phyloP scores from a whole-genome alignment of 2,797 vertebrate genomes.

The Hybognathus amarus region DNA sequence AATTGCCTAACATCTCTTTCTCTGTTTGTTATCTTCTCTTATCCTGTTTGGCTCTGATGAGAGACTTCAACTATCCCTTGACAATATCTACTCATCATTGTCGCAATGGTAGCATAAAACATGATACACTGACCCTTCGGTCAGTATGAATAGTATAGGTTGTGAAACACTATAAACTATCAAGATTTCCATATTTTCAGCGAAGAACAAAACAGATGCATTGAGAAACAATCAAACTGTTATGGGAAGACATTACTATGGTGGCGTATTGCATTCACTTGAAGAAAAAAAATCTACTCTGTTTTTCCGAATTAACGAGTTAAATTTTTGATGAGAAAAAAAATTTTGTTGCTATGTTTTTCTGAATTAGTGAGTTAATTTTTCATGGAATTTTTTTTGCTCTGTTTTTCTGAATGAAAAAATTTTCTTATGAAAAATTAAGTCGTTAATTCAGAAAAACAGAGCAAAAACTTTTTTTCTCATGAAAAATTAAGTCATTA shows the following conservation, averaged over 20 bases:
- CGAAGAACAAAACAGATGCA: not conserved
- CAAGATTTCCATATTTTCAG: not conserved
- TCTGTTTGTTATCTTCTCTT: conserved; percentile 26
- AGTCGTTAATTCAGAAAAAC: too few species aligned
- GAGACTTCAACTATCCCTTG: not conserved
- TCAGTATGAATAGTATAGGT: not conserved
- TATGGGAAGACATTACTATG: not conserved
- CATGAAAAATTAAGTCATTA: too few species aligned
- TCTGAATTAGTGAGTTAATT: too few species aligned
- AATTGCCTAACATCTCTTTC: conserved; percentile 3
- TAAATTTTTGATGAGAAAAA: too few species aligned
- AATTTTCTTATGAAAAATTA: too few species aligned
- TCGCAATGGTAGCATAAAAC: not conserved
- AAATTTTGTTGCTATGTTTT: too few species aligned
- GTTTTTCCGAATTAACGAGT: too few species aligned
- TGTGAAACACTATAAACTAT: not conserved
- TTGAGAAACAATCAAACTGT: not conserved
- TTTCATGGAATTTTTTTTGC: too few species aligned
- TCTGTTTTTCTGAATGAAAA: too few species aligned
- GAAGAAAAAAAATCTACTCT: too few species aligned
- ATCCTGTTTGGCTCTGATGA: not conserved
- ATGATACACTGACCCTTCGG: not conserved
- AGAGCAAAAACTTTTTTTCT: too few species aligned
- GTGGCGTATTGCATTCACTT: too few species aligned
- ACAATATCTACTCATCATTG: not conserved